phyloP scores from a whole-genome alignment of 92 coral and sea anemone species.

The Parazoanthus swiftii region DNA sequence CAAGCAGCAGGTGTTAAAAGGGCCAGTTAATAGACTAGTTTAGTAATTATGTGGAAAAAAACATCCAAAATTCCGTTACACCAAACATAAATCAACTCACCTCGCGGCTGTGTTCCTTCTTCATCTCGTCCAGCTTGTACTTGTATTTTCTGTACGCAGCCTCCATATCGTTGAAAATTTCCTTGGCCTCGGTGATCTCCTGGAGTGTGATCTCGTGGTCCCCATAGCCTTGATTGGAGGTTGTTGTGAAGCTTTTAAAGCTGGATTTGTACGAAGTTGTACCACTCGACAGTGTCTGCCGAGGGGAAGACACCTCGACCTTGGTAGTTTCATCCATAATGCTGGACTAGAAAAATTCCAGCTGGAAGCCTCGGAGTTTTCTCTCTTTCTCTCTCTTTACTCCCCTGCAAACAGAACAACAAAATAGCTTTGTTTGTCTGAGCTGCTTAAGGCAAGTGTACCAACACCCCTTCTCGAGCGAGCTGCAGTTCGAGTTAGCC shows the following conservation, averaged over 20 bases:
- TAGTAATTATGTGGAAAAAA: neutral
- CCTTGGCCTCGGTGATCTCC: constrained; percentile 93
- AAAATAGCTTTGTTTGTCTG: neutral
- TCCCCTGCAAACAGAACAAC: constrained; percentile 20
- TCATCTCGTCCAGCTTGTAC: constrained; percentile 78
- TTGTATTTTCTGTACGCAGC: constrained; percentile 84
- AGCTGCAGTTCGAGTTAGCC: constrained; percentile 26
- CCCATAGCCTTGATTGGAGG: constrained; percentile 36
- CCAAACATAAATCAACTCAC: constrained; percentile 44
- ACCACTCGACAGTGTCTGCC: neutral
- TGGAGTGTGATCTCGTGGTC: constrained; percentile 80
- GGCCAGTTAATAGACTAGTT: too few relatives aligned
- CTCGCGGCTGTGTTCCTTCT: constrained; percentile 86
- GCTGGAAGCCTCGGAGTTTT: neutral
- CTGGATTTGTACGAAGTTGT: constrained; percentile 48
- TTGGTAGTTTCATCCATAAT: constrained; percentile 32
- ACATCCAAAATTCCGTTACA: neutral
- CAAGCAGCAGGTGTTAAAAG: neutral
- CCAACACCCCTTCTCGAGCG: constrained; percentile 1
- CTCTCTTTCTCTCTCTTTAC: constrained; percentile 1
- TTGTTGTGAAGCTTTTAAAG: constrained; percentile 62
- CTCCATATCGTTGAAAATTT: constrained; percentile 91
- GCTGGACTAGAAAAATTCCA: constrained; percentile 9
- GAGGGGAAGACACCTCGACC: constrained; percentile 11
- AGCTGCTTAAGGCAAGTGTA: constrained; percentile 3